These are phyloP conservation scores for Drosophila pullipes DNA, from an alignment of 2,888 invertebrate genomes.

Conservation along the genomic window DNA sequence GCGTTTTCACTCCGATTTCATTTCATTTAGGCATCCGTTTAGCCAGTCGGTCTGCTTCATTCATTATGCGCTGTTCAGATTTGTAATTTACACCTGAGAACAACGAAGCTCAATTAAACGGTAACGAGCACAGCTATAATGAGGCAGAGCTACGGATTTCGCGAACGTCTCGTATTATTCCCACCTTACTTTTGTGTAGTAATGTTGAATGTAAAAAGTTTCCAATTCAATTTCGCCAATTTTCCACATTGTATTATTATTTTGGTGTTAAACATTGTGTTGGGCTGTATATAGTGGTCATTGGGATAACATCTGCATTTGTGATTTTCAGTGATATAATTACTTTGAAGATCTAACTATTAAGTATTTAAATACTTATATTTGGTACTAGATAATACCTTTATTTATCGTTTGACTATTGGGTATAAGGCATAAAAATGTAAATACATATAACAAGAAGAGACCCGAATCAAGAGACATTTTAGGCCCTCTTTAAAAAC, in stretches of 20 bases:
- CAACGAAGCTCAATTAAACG: slow-evolving; percentile 47
- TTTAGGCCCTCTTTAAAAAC: not conserved
- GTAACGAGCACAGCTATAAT: slow-evolving; percentile 30
- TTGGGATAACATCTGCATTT: not conserved
- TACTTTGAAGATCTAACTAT: not conserved
- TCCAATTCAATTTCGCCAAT: not conserved
- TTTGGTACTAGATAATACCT: not conserved
- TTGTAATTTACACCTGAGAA: slow-evolving; percentile 77
- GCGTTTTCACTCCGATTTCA: slow-evolving; percentile 79
- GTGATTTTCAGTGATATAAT: not conserved
- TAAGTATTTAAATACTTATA: not conserved
- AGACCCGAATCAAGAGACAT: not conserved
- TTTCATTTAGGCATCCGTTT: slow-evolving; percentile 74
- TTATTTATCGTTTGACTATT: not conserved
- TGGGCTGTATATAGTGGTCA: not conserved
- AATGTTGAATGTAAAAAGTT: not conserved
- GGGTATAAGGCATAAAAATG: not conserved
- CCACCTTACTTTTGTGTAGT: not conserved
- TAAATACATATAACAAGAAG: not conserved
- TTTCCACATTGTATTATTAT: not conserved
- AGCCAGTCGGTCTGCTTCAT: slow-evolving; percentile 47
- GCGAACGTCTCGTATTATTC: not conserved
- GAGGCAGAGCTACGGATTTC: not conserved
- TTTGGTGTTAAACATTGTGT: not conserved
- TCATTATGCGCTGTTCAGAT: slow-evolving; percentile 77